A percentile compares a stretch with the other conserved stretches of the same genome.
phyloP scores from a whole-genome alignment of 2,888 invertebrate species.

The Atethmia centrago region DNA sequence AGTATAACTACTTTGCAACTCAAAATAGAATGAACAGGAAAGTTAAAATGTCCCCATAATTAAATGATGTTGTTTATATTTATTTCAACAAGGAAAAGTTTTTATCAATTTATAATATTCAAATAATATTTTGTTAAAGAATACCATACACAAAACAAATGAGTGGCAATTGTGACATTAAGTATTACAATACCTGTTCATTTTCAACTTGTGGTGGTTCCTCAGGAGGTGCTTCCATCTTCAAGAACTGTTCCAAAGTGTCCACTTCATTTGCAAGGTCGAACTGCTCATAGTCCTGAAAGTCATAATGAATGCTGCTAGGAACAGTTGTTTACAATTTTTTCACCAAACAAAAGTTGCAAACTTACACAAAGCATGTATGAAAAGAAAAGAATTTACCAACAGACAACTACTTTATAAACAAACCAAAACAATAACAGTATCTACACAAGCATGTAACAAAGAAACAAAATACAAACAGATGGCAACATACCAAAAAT shows the following conservation, averaged over 20 bases:
- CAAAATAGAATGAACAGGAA: slow-evolving; percentile 13
- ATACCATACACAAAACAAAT: not conserved
- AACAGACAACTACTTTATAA: slow-evolving; percentile 35
- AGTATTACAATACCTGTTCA: slow-evolving; percentile 70
- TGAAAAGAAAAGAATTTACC: slow-evolving; percentile 13
- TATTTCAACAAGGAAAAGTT: slow-evolving; percentile 14
- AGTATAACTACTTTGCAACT: not conserved
- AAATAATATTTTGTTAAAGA: not conserved
- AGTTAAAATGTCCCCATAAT: not conserved
- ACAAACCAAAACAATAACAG: slow-evolving; percentile 37
- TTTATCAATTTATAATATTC: not conserved
- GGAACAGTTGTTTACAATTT: slow-evolving; percentile 39
- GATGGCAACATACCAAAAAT: slow-evolving; percentile 66
- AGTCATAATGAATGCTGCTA: slow-evolving; percentile 59
- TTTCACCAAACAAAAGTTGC: slow-evolving; percentile 1
- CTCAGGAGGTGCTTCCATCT: slow-evolving; percentile 92
- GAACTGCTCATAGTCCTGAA: slow-evolving; percentile 97
- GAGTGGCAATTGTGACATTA: not conserved
- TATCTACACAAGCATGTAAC: slow-evolving; percentile 31
- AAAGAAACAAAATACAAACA: slow-evolving; percentile 62
- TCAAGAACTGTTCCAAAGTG: slow-evolving; percentile 96
- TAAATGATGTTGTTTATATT: slow-evolving; percentile 12
- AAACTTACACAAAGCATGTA: slow-evolving; percentile 8
- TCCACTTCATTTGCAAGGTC: slow-evolving; percentile 97
- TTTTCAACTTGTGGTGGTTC: slow-evolving; percentile 75